phyloP scores from a whole-genome alignment of 2,797 vertebrate species.

The Xiphorhynchus erythropygius region DNA sequence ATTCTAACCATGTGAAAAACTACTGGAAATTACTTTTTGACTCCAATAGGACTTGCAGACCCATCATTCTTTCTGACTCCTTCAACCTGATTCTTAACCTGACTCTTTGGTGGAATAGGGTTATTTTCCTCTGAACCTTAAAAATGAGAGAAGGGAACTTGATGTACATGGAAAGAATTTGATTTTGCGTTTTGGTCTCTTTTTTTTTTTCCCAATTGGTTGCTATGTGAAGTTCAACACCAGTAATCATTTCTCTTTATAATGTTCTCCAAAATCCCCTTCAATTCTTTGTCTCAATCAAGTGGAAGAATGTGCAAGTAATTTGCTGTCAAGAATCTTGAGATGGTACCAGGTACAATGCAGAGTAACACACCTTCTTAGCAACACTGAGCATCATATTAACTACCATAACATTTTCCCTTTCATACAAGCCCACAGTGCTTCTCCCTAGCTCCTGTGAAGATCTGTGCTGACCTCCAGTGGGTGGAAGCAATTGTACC shows the following conservation, averaged over 20 bases:
- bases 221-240: neutral
- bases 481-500: slow-evolving; percentile 18
- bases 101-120: neutral
- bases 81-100: neutral
- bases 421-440: neutral
- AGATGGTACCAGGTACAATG: neutral
- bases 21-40: neutral
- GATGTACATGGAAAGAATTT: neutral
- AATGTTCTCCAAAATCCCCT: neutral
- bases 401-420: neutral
- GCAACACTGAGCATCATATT: neutral
- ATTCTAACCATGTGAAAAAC: neutral
- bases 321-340: neutral
- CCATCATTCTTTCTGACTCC: neutral
- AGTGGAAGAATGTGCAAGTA: neutral
- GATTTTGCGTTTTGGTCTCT: neutral
- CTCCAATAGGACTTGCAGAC: neutral
- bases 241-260: neutral
- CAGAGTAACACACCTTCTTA: neutral
- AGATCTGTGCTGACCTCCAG: slow-evolving; percentile 63
- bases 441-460: neutral
- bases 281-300: neutral
- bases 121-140: neutral
- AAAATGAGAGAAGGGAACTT: neutral
- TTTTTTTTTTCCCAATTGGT: neutral